Evolutionary conservation across 2,113 vertebrate genomes (phyloP).

Genomic region (Notiomystis cincta): DNA sequence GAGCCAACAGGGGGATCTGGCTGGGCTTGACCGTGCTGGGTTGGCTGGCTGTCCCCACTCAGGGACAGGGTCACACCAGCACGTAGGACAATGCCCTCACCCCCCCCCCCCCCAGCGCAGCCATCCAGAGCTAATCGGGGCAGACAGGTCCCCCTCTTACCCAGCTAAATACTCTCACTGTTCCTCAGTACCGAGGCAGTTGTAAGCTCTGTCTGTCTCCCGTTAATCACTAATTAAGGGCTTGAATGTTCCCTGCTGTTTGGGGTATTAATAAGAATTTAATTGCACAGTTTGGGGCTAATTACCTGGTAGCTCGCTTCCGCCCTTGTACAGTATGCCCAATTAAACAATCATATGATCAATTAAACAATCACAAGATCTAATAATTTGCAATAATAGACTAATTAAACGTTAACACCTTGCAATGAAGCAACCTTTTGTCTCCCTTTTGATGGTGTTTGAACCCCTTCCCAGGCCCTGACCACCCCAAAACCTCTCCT

Average conservation of each 20-base stretch:
- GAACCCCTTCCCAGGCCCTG: not conserved
- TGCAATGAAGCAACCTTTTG: not conserved
- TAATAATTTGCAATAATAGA: slow-evolving; percentile 61
- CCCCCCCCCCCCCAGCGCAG: not conserved
- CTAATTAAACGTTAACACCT: slow-evolving; percentile 39
- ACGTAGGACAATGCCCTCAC: not conserved
- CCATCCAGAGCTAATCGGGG: not conserved
- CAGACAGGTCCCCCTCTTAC: not conserved
- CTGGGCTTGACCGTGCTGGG: not conserved
- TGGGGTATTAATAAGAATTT: slow-evolving; percentile 72
- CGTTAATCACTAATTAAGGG: slow-evolving; percentile 71
- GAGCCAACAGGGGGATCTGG: not conserved
- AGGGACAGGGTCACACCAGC: not conserved
- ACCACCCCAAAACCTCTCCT: not conserved
- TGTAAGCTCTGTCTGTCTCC: slow-evolving; percentile 56
- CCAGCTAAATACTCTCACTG: not conserved
- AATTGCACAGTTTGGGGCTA: slow-evolving; percentile 71
- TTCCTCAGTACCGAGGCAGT: not conserved
- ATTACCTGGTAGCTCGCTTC: slow-evolving; percentile 56
- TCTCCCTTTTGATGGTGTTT: not conserved
- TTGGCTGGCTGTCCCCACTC: not conserved
- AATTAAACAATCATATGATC: slow-evolving; percentile 65
- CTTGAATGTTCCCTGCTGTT: slow-evolving; percentile 70
- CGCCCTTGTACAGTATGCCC: slow-evolving; percentile 23
- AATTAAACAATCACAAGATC: slow-evolving; percentile 61